Evolutionary conservation across 2,888 invertebrate species (phyloP).

Genomic region (Macaria notata): DNA sequence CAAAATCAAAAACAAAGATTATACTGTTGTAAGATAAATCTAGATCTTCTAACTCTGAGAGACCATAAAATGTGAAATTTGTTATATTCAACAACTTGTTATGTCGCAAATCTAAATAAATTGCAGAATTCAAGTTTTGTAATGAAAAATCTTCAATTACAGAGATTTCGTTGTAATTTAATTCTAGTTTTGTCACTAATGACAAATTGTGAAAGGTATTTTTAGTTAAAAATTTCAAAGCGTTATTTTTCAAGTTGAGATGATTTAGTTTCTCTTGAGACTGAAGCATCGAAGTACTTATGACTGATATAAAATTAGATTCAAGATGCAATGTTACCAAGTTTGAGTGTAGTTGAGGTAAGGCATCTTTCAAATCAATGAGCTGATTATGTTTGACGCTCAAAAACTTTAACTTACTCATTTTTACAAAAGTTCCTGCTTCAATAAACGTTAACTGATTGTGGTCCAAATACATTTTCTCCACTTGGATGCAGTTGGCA

Average conservation of each 20-base stretch:
- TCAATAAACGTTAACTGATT: slow-evolving; percentile 92
- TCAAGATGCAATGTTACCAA: slow-evolving; percentile 90
- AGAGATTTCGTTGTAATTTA: slow-evolving; percentile 90
- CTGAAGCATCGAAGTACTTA: slow-evolving; percentile 88
- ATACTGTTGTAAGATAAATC: slow-evolving; percentile 89
- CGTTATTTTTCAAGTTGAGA: slow-evolving; percentile 91
- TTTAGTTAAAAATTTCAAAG: slow-evolving; percentile 86
- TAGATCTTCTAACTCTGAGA: slow-evolving; percentile 90
- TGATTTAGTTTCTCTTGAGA: slow-evolving; percentile 91
- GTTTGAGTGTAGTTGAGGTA: slow-evolving; percentile 86
- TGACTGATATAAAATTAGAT: slow-evolving; percentile 87
- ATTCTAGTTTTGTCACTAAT: slow-evolving; percentile 87
- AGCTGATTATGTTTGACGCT: slow-evolving; percentile 92
- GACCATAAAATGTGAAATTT: slow-evolving; percentile 87
- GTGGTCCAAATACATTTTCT: slow-evolving; percentile 93
- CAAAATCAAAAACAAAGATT: slow-evolving; percentile 86
- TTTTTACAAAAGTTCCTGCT: slow-evolving; percentile 87
- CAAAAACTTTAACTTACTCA: slow-evolving; percentile 90
- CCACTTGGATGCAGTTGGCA: slow-evolving; percentile 87
- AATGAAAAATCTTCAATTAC: slow-evolving; percentile 92
- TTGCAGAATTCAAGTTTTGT: slow-evolving; percentile 87
- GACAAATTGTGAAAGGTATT: slow-evolving; percentile 89
- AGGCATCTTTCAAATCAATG: slow-evolving; percentile 88
- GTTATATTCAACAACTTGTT: slow-evolving; percentile 88
- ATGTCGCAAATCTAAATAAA: slow-evolving; percentile 89